Conservation (phyloP, 2,888 invertebrate genomes). For the Sycophila texana region DNA sequence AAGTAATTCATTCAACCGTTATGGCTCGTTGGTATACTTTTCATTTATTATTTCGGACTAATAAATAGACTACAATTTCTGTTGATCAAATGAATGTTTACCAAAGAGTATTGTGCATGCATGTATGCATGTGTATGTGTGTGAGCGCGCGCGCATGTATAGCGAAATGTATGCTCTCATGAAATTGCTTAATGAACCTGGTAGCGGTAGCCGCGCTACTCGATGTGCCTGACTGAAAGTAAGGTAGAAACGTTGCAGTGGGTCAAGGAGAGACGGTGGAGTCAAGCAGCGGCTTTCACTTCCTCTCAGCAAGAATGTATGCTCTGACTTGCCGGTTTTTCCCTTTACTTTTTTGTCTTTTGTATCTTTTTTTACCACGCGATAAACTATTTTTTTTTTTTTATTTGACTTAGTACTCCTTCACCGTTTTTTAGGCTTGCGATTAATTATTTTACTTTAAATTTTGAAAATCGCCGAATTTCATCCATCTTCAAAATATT, state of each 20-base stretch:
- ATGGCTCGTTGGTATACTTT: too few relatives aligned
- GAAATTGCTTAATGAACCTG: conserved; percentile 75
- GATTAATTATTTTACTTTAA: too few relatives aligned
- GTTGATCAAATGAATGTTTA: too few relatives aligned
- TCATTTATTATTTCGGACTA: too few relatives aligned
- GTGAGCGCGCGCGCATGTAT: too few relatives aligned
- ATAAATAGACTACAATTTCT: too few relatives aligned
- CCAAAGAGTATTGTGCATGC: too few relatives aligned
- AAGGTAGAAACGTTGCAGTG: conserved; percentile 76
- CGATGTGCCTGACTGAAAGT: conserved; percentile 69
- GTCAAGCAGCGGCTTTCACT: conserved; percentile 71
- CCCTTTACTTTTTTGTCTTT: conserved; percentile 17
- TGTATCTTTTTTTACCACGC: too few relatives aligned
- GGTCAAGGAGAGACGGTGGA: conserved; percentile 74
- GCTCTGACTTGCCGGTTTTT: conserved; percentile 12
- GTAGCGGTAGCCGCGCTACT: conserved; percentile 60
- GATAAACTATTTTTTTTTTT: neutral
- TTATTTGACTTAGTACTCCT: neutral
- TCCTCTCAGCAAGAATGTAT: conserved; percentile 67
- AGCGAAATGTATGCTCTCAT: conserved; percentile 38
- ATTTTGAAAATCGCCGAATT: too few relatives aligned
- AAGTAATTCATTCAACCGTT: too few relatives aligned
- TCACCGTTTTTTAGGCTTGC: neutral
- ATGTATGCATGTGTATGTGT: neutral
- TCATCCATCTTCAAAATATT: too few relatives aligned